Evolutionary conservation across 35 echinoderm and acorn worm genomes (phyloP), one percentile per base, ranked within the genome.

Genomic region (Heliocidaris tuberculata): DNA sequence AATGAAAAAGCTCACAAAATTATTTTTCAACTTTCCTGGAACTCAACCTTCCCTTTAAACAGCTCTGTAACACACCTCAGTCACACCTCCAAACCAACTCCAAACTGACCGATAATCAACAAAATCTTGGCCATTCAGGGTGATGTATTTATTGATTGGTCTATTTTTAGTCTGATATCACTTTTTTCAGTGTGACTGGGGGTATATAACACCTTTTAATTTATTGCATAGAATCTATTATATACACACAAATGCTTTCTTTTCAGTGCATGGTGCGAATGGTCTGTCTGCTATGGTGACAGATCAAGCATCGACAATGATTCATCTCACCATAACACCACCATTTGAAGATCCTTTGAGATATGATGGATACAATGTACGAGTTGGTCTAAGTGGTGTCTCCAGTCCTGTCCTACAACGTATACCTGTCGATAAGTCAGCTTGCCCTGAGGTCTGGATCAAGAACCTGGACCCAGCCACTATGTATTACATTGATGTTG

Each of bases 291-390:
- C n/a, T 12, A 30, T 49, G 50, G 91, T 93, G 47, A 48, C 29
- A 13, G 91, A 93, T 5, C 91, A 59, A n/a, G 48, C n/a, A n/a
- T 30, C 48, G 5, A 48, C 91, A 5, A 48, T 30, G n/a, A 30
- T 93, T 13, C 91, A 31, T 31, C 48, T 93, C 2, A 31, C 29
- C 16, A n/a, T 93, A 31, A 93, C 91, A 5, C 91, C 91, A 31
- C 91, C 91, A 6, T 93, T 59, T 15, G 91, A 93, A 52, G 91
- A 93, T 31, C 91, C 91, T 16, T 7, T 13, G 29, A 49, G 50
- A n/a, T 93, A 93, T 13, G 91, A 93, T 31, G 91, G 50, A 2
- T 93, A 93, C 91, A 56, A 49, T n/a, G 50, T 59, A 11, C 91
- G 47, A 31, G 91, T 93, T 21, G 24, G 47, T n/a, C 48, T 93